Evolutionary conservation across 2,797 vertebrate genomes (phyloP).

Genomic region (Nyctibius grandis): DNA sequence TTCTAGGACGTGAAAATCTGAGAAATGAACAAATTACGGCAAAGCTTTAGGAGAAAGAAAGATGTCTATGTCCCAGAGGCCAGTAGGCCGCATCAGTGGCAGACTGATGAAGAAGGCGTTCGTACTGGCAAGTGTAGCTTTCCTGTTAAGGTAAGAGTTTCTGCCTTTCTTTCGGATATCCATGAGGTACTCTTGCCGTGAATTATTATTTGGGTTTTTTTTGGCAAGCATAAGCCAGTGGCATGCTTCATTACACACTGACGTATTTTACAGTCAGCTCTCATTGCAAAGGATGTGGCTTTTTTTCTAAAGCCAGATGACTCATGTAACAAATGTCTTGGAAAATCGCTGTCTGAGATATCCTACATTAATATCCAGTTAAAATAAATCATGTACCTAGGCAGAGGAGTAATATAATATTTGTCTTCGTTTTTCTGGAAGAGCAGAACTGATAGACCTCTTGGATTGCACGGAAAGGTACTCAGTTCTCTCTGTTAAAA

Average conservation of each 20-base stretch:
- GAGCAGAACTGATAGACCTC: neutral
- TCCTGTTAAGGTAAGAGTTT: constrained; percentile 90
- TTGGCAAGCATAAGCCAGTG: neutral
- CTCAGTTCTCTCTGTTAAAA: neutral
- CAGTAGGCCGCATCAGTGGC: constrained; percentile 98
- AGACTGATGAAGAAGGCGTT: constrained; percentile 97
- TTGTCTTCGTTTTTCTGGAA: constrained; percentile 26
- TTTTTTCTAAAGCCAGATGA: neutral
- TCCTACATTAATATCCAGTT: neutral
- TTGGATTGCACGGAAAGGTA: neutral
- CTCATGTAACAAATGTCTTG: constrained; percentile 13
- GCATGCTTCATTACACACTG: constrained; percentile 43
- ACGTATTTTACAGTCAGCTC: constrained; percentile 4
- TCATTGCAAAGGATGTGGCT: neutral
- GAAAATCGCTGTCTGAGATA: constrained; percentile 7
- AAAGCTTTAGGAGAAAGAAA: constrained; percentile 99
- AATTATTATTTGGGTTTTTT: neutral
- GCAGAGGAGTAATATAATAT: neutral
- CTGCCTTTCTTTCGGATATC: neutral
- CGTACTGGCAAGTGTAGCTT: constrained; percentile 97
- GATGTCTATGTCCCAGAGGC: constrained; percentile 97
- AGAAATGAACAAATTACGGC: constrained; percentile 98
- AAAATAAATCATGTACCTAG: neutral
- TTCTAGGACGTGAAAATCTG: constrained; percentile 70
- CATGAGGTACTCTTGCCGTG: neutral